Percentiles rank a stretch among this genome's conserved stretches.
phyloP scores from a whole-genome alignment of 2,797 vertebrate genomes.

The Argentina silus region DNA sequence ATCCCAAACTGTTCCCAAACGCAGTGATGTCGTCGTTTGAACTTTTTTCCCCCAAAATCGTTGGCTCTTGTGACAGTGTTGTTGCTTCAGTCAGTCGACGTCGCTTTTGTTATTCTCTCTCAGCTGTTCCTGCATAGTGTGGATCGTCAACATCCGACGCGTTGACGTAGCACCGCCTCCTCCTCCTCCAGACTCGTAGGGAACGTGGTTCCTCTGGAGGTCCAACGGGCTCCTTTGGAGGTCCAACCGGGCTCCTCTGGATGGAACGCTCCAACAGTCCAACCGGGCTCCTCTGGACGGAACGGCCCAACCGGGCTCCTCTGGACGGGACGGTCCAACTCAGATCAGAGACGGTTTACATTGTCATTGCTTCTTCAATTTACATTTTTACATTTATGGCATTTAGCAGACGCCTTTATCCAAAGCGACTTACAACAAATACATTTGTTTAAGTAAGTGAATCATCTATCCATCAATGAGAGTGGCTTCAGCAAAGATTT shows the following conservation, averaged over 20 bases:
- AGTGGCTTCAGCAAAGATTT: too few species aligned
- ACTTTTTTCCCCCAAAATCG: slow-evolving; percentile 19
- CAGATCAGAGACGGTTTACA: too few species aligned
- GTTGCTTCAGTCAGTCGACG: slow-evolving; percentile 40
- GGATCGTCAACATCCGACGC: slow-evolving; percentile 75
- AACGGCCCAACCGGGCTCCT: too few species aligned
- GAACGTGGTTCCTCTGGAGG: neutral
- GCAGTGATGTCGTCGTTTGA: slow-evolving; percentile 34
- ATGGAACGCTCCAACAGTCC: neutral
- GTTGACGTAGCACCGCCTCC: slow-evolving; percentile 22
- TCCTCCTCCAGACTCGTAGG: neutral
- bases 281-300: too few species aligned
- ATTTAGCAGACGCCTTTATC: too few species aligned
- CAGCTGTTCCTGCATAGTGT: slow-evolving; percentile 69
- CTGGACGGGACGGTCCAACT: too few species aligned
- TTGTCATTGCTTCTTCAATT: too few species aligned
- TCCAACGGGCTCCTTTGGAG: too few species aligned
- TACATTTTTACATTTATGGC: too few species aligned
- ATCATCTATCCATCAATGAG: too few species aligned
- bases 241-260: neutral
- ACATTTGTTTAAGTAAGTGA: too few species aligned
- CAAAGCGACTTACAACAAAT: too few species aligned
- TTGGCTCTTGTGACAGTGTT: slow-evolving; percentile 1
- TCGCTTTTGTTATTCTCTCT: slow-evolving; percentile 74
- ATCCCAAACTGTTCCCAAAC: neutral